phyloP scores from a whole-genome alignment of 2,888 invertebrate genomes.

The Meiosimyza decipiens region DNA sequence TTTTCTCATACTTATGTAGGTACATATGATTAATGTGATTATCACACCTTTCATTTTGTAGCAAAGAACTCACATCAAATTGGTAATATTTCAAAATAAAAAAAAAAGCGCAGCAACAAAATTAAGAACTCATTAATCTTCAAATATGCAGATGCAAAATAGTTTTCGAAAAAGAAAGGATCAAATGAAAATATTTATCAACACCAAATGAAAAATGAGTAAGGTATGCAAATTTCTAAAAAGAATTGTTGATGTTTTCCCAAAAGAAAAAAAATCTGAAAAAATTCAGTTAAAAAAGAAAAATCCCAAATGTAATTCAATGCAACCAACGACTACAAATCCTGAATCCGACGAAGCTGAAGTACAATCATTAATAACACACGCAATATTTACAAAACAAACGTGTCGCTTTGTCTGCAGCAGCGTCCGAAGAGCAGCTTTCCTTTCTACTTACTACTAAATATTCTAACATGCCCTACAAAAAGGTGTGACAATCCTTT shows the following conservation, averaged over 20 bases:
- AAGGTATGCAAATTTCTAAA: conserved; percentile 47
- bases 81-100: not conserved
- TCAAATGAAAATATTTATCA: conserved; percentile 48
- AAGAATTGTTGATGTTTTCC: not conserved
- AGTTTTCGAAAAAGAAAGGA: conserved; percentile 28
- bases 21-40: conserved; percentile 27
- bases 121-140: conserved; percentile 49
- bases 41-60: conserved; percentile 35
- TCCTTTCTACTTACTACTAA: not conserved
- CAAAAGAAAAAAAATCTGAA: conserved; percentile 4
- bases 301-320: conserved; percentile 31
- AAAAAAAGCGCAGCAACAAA: conserved; percentile 28
- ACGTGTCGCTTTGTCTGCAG: conserved; percentile 59
- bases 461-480: not conserved
- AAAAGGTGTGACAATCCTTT: conserved; percentile 53
- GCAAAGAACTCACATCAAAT: conserved; percentile 32
- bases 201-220: conserved; percentile 50
- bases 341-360: conserved; percentile 2
- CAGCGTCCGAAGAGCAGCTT: conserved; percentile 12
- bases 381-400: conserved; percentile 68
- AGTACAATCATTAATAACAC: conserved; percentile 60
- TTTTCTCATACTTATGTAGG: not conserved
- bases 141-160: conserved; percentile 40
- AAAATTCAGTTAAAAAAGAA: not conserved
- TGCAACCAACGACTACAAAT: conserved; percentile 16